phyloP scores from a whole-genome alignment of 1,140 invertebrate genomes.

The Chironomus tepperi region DNA sequence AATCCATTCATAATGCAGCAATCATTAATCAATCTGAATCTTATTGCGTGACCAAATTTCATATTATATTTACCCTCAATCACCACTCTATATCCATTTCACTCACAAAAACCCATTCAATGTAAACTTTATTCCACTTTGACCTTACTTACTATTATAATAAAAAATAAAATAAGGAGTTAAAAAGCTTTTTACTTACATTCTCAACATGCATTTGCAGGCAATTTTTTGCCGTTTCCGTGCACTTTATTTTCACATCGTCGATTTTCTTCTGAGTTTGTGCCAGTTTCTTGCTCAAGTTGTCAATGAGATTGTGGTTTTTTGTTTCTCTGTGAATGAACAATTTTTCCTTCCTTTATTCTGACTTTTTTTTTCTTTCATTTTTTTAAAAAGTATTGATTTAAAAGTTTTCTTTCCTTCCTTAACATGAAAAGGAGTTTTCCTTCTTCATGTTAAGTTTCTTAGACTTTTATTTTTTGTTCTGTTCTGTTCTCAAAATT shows the following conservation, averaged over 20 bases:
- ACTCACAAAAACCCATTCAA: neutral
- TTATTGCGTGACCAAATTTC: neutral
- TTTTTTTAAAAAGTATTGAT: neutral
- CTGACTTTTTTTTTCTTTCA: neutral
- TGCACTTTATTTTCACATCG: constrained; percentile 17
- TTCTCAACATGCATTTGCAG: neutral
- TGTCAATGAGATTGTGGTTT: constrained; percentile 21
- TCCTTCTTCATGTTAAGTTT: neutral
- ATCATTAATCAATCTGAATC: constrained; percentile 7
- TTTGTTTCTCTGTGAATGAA: neutral
- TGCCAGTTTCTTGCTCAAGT: neutral
- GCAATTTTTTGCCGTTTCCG: constrained; percentile 4
- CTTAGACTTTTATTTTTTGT: neutral
- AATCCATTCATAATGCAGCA: neutral
- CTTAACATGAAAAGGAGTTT: neutral
- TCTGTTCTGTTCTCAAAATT: no score
- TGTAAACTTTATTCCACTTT: neutral
- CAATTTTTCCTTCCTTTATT: neutral
- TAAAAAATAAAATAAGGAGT: no score
- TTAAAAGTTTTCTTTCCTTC: neutral
- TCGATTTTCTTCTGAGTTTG: constrained; percentile 13
- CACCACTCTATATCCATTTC: no score
- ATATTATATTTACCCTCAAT: neutral
- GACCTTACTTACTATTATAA: neutral
- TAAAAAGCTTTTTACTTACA: neutral